phyloP scores from a whole-genome alignment of 2,113 vertebrate species.

The Laterallus jamaicensis region DNA sequence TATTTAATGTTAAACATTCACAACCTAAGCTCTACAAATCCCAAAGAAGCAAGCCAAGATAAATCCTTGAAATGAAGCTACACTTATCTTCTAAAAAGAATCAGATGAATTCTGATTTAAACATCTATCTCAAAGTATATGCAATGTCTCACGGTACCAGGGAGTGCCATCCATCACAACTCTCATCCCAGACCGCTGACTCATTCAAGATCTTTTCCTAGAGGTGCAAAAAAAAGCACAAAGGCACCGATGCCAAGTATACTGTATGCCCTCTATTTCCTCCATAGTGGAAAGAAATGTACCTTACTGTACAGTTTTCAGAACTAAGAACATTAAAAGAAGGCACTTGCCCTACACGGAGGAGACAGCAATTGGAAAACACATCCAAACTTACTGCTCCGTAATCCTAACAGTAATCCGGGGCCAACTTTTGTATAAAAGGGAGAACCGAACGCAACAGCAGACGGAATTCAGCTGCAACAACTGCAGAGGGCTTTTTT shows the following conservation, averaged over 20 bases:
- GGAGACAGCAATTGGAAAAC: not conserved
- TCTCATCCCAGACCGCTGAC: conserved; percentile 57
- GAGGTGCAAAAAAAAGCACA: conserved; percentile 48
- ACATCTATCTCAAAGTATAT: not conserved
- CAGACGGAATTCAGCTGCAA: conserved; percentile 14
- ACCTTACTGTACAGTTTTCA: not conserved
- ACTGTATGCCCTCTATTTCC: not conserved
- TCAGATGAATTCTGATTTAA: not conserved
- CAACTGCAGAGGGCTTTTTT: conserved; percentile 41
- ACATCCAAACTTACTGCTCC: not conserved
- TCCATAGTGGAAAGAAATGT: not conserved
- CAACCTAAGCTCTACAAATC: not conserved
- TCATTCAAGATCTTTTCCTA: conserved; percentile 65
- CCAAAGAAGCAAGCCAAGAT: not conserved
- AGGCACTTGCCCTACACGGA: not conserved
- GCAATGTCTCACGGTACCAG: conserved; percentile 35
- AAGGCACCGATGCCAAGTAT: conserved; percentile 12
- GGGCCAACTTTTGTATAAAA: not conserved
- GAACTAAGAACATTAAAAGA: not conserved
- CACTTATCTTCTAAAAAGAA: not conserved
- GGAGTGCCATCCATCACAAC: conserved; percentile 46
- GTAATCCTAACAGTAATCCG: not conserved
- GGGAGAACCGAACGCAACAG: not conserved
- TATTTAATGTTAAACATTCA: not conserved
- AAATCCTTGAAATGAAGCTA: not conserved